Conservation (phyloP, 2,797 vertebrate genomes). For the Dromococcyx pavoninus region DNA sequence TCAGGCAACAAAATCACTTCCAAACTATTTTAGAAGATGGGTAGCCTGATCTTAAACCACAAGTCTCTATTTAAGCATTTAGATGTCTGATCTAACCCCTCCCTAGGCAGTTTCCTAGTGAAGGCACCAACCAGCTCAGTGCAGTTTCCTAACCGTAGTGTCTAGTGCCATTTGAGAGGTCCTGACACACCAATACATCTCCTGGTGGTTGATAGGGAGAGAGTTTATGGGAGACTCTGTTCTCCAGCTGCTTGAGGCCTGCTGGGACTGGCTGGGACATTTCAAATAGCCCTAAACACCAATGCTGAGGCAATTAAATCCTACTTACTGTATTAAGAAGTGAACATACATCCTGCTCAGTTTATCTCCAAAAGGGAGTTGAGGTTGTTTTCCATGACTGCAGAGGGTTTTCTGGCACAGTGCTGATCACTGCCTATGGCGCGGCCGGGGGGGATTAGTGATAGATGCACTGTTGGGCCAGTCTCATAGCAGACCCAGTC, state of each 20-base stretch:
- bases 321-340: background rate
- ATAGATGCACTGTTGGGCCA: background rate
- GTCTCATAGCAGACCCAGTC: background rate
- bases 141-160: background rate
- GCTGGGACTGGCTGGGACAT: background rate
- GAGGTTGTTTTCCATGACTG: background rate
- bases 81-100: background rate
- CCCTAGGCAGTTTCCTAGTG: background rate
- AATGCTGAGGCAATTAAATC: background rate
- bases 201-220: background rate
- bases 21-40: background rate
- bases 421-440: no score
- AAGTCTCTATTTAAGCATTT: background rate
- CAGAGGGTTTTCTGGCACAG: background rate
- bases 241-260: background rate
- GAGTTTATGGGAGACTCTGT: background rate
- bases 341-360: background rate
- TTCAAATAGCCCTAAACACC: background rate
- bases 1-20: background rate
- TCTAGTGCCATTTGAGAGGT: background rate
- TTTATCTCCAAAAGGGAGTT: background rate
- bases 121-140: background rate
- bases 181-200: background rate
- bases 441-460: rapidly evolving
- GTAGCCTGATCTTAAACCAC: background rate